Evolutionary conservation across 2,797 vertebrate genomes (phyloP).

Genomic region (Salarias fasciatus): DNA sequence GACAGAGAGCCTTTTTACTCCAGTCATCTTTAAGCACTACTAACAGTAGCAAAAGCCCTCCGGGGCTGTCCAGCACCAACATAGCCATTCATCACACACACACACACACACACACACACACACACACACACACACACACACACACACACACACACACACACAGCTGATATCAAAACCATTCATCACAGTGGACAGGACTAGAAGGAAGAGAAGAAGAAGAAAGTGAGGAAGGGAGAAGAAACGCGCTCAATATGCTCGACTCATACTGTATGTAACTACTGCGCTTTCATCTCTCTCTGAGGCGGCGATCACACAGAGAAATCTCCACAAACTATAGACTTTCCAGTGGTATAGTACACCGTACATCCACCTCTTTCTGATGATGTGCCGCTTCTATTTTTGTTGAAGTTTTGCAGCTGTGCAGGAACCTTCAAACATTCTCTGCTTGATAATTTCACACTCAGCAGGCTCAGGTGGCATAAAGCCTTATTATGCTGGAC

Average conservation of each 20-base stretch:
- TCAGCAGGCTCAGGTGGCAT: slow-evolving; percentile 23
- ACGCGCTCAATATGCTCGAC: slow-evolving; percentile 26
- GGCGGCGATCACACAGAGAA: slow-evolving; percentile 32
- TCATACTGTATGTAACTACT: slow-evolving; percentile 39
- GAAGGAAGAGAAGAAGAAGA: slow-evolving; percentile 30
- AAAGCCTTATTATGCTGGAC: slow-evolving; percentile 20
- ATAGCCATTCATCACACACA: slow-evolving; percentile 68
- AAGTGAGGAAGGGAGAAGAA: slow-evolving; percentile 43
- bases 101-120: slow-evolving; percentile 22
- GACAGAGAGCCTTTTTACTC: slow-evolving; percentile 72
- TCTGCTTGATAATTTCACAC: slow-evolving; percentile 57
- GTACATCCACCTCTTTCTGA: slow-evolving; percentile 25
- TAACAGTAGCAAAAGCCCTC: slow-evolving; percentile 76
- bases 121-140: slow-evolving; percentile 31
- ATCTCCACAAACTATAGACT: slow-evolving; percentile 25
- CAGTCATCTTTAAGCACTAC: slow-evolving; percentile 80
- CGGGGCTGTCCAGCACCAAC: slow-evolving; percentile 68
- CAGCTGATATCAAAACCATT: slow-evolving; percentile 71
- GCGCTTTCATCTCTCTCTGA: slow-evolving; percentile 43
- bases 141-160: slow-evolving; percentile 42
- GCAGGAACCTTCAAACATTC: slow-evolving; percentile 48
- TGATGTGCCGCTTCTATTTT: slow-evolving; percentile 4
- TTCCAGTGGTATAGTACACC: slow-evolving; percentile 26
- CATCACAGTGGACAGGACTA: slow-evolving; percentile 66
- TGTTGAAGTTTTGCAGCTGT: slow-evolving; percentile 10